Percentiles rank a stretch among this genome's conserved stretches.
Evolutionary conservation across 1,140 invertebrate species (phyloP).

Genomic region (Cylas formicarius): DNA sequence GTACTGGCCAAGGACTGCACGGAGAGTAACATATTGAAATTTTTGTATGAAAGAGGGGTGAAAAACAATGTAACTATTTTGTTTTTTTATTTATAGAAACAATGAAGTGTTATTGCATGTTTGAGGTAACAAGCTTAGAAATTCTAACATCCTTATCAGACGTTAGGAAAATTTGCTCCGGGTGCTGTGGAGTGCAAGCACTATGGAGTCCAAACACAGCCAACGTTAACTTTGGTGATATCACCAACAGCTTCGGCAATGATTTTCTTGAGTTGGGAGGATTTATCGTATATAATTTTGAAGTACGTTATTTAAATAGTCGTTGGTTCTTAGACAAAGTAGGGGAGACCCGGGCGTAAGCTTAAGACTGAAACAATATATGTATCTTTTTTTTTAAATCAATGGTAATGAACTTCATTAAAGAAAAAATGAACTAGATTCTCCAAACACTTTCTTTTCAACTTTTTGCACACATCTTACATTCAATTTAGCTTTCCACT

Average conservation of each 20-base stretch:
- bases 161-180: slow-evolving; percentile 78
- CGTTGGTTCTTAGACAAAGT: not conserved
- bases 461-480: too few relatives aligned
- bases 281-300: slow-evolving; percentile 18
- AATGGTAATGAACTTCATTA: not conserved
- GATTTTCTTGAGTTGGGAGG: slow-evolving; percentile 71
- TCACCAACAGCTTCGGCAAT: slow-evolving; percentile 75
- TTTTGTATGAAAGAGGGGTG: slow-evolving; percentile 72
- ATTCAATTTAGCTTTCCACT: too few relatives aligned
- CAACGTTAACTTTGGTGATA: slow-evolving; percentile 89
- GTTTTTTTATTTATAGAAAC: not conserved
- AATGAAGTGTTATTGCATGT: slow-evolving; percentile 5
- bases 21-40: slow-evolving; percentile 65
- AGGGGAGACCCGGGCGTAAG: not conserved
- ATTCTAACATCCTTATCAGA: slow-evolving; percentile 68
- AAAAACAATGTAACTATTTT: slow-evolving; percentile 69
- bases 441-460: too few relatives aligned
- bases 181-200: slow-evolving; percentile 88
- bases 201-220: slow-evolving; percentile 96
- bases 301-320: slow-evolving; percentile 6
- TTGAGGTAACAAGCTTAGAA: slow-evolving; percentile 73
- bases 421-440: too few relatives aligned
- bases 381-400: not conserved
- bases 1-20: slow-evolving; percentile 75
- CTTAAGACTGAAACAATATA: not conserved